Conservation (phyloP, 2,888 invertebrate genomes). For the Gymnoscelis rufifasciata region DNA sequence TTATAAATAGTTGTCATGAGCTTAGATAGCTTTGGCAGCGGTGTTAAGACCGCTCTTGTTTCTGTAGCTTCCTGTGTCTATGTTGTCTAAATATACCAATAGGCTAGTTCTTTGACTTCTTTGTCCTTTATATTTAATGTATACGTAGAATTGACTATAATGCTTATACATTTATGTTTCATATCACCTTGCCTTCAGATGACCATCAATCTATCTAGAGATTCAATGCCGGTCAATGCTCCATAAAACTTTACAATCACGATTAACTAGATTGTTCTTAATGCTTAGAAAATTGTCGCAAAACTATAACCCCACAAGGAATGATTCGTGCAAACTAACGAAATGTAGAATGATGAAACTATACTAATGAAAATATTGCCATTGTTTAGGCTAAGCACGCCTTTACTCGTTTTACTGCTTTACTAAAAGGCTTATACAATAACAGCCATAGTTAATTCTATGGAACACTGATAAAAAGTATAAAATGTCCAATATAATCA, state of each 20-base stretch:
- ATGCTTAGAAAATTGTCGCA: slow-evolving; percentile 15
- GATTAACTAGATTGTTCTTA: slow-evolving; percentile 20
- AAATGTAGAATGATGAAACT: slow-evolving; percentile 60
- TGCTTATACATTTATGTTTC: not conserved
- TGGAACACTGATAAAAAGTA: slow-evolving; percentile 24
- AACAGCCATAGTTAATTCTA: slow-evolving; percentile 18
- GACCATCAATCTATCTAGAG: slow-evolving; percentile 18
- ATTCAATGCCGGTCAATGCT: slow-evolving; percentile 15
- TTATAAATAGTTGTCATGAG: slow-evolving; percentile 23
- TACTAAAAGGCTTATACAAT: slow-evolving; percentile 23
- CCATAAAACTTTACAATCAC: slow-evolving; percentile 22
- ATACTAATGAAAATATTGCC: slow-evolving; percentile 46
- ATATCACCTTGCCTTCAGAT: slow-evolving; percentile 19
- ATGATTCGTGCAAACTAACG: slow-evolving; percentile 82
- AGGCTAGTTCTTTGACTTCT: not conserved
- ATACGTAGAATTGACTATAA: slow-evolving; percentile 3
- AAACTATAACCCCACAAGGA: slow-evolving; percentile 59
- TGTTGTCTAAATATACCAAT: not conserved
- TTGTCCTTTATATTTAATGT: slow-evolving; percentile 2
- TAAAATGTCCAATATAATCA: slow-evolving; percentile 27
- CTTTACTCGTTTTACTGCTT: slow-evolving; percentile 16
- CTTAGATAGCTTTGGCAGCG: slow-evolving; percentile 12
- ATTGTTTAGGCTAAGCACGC: slow-evolving; percentile 27
- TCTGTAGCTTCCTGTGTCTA: slow-evolving; percentile 7
- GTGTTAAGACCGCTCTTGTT: slow-evolving; percentile 8